Percentiles rank a stretch among this genome's conserved stretches.
Conservation (phyloP, 2,113 vertebrate species). For the Pao palembangensis region DNA sequence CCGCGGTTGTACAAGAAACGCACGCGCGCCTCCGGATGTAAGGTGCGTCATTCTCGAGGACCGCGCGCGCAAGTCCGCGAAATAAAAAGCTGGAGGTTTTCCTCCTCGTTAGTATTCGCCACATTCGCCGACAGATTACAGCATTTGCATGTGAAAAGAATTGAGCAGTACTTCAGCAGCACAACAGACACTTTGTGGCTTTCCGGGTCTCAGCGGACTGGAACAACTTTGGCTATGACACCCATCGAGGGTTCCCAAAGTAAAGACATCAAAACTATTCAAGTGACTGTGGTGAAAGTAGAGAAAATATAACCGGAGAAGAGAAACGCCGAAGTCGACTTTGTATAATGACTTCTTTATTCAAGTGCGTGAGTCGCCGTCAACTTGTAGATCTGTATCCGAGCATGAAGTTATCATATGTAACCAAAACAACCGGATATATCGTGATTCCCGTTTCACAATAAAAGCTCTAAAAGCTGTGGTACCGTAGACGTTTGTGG, state of each 20-base stretch:
- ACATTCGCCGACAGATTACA: conserved; percentile 76
- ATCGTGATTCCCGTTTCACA: conserved; percentile 16
- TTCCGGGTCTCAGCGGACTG: conserved; percentile 64
- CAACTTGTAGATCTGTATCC: neutral
- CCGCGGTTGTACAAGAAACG: conserved; percentile 46
- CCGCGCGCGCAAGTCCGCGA: conserved; percentile 20
- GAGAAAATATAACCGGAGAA: neutral
- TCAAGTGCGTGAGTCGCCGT: neutral
- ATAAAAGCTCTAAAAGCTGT: conserved; percentile 26
- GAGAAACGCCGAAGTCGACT: neutral
- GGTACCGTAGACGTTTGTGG: too few relatives aligned
- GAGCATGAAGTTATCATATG: conserved; percentile 5
- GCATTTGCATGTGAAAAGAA: conserved; percentile 81
- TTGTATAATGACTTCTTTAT: neutral
- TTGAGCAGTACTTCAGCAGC: conserved; percentile 74
- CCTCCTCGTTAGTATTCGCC: conserved; percentile 75
- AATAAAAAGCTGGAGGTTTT: conserved; percentile 45
- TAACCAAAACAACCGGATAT: conserved; percentile 21
- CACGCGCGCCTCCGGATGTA: conserved; percentile 10
- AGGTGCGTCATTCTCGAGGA: conserved; percentile 45
- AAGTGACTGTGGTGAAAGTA: conserved; percentile 6
- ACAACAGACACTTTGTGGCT: conserved; percentile 82
- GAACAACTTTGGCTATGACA: conserved; percentile 64
- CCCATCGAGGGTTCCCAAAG: conserved; percentile 48
- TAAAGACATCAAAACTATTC: conserved; percentile 32